Evolutionary conservation across 2,888 invertebrate species (phyloP), one percentile per base, ranked within the genome.

Genomic region (Zygothrica quintamaculata): DNA sequence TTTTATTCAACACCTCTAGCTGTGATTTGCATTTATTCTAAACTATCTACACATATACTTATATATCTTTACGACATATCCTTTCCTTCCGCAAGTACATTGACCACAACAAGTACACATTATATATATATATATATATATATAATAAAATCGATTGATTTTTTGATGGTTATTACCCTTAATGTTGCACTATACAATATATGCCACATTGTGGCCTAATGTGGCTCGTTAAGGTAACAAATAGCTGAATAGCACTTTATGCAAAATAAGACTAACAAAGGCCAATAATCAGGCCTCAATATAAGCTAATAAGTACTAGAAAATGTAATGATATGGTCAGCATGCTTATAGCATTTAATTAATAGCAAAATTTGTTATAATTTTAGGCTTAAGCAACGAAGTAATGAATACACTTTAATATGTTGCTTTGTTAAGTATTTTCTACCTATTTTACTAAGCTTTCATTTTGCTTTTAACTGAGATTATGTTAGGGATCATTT

Each of bases 61-160:
- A 29, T 29, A 22, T 22, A 22, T 22, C 18, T 22, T 22, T 22
- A 22, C 18, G 18, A 22, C 18, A 22, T 22, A 26, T 25, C 26
- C 26, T 37, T 37, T 16, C 16, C 8, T 37, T 26, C 25, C 26
- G 13, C 8, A 12, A 1, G 12, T 37, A 15, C 16, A 8, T 37
- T 37, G 13, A 22, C 18, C 18, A 22, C 18, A 22, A 22, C n/a
- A 22, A 3, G 18, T 22, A 3, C 18, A 2, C 18, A 3, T 5
- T 22, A 22, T 22, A 3, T 22, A 22, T 22, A 2, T 5, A 2
- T 22, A 3, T 22, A 22, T 26, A 42, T 40, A 42, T n/a, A 58
- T 43, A 64, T 60, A 74, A 77, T 62, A 80, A 80, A 84, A 79
- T 79, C 79, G 72, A 79, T 79, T 77, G 77, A 69, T 61, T 56